A percentile compares a stretch with the other conserved stretches of the same genome.
Evolutionary conservation across 2,113 vertebrate genomes (phyloP).

Genomic region (Eulemur rufifrons): DNA sequence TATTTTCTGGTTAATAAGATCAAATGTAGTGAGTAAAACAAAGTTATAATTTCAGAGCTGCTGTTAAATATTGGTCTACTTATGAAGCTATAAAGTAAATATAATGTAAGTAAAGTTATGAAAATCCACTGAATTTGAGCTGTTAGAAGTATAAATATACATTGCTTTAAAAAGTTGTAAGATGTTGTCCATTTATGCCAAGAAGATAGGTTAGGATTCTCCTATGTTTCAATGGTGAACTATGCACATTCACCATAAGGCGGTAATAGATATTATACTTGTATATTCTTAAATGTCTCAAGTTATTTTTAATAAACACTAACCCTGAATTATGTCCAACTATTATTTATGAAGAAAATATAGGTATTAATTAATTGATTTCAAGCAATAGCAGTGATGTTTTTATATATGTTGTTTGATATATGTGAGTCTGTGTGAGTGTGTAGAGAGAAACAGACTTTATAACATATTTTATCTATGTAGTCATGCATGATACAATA

Average conservation of each 20-base stretch:
- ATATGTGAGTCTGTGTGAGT: neutral
- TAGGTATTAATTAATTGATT: neutral
- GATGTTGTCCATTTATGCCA: no score
- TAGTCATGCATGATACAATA: neutral
- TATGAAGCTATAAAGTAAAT: neutral
- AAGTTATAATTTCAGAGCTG: neutral
- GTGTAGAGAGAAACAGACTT: neutral
- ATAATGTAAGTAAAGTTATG: neutral
- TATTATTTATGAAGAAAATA: constrained; percentile 30
- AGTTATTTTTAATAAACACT: neutral
- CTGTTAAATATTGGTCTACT: neutral
- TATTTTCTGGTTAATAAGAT: neutral
- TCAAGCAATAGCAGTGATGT: neutral
- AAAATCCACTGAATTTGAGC: neutral
- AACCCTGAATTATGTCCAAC: neutral
- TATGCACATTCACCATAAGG: neutral
- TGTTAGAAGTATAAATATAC: neutral
- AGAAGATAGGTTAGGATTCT: neutral
- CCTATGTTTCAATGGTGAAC: neutral
- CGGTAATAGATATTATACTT: neutral
- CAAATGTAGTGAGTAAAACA: neutral
- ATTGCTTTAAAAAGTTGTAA: neutral
- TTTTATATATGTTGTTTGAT: neutral
- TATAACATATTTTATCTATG: neutral
- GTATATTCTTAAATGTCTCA: neutral